Evolutionary conservation across 1,140 invertebrate species (phyloP), one percentile per base, ranked within the genome.

Genomic region (Leptinotarsa undecemlineata): DNA sequence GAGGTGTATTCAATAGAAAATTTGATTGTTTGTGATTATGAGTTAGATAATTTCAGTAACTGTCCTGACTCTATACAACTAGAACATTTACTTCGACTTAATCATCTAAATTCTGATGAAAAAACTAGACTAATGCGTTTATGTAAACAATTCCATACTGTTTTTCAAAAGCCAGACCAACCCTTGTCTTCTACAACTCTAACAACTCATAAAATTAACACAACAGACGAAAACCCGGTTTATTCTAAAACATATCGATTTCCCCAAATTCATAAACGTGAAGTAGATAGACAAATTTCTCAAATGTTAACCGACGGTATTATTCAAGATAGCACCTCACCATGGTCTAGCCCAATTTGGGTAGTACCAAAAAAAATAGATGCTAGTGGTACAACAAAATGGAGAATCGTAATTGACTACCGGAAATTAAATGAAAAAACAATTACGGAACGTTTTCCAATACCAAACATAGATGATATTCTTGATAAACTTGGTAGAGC

Each of bases 401-500:
- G 83, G 80, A 67, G 85, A 71, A 33, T 86, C 11, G 82, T 84
- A 2, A 79, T 86, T 15, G 82, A 86, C 75, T 86, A 81, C 69
- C 60, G 82, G 33, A 80, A 81, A 78, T 71, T 86, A 17, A 86
- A 86, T 74, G 75, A 83, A 11, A 73, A 78, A 33, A 85, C 85
- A 2, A 77, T 85, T 11, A 74, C 66, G 15, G 83, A 85, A 68
- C 64, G 20, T 33, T 90, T 84, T 79, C 89, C 89, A 0, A 73
- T 90, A 6, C 89, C 88, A 3, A 80, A 84, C 42, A 88, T 90
- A 14, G 82, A 84, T 17, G 85, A 87, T 11, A 86, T 89, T 17
- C 81, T 85, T 15, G n/a, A n/a, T n/a, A 21, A 21, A 21, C 21
- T 21, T 21, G 21, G 21, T 21, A 21, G 21, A 21, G 0, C 21